These are phyloP conservation scores for Petrophora chlorosata DNA, from an alignment of 2,888 invertebrate genomes.

Conservation along the genomic window DNA sequence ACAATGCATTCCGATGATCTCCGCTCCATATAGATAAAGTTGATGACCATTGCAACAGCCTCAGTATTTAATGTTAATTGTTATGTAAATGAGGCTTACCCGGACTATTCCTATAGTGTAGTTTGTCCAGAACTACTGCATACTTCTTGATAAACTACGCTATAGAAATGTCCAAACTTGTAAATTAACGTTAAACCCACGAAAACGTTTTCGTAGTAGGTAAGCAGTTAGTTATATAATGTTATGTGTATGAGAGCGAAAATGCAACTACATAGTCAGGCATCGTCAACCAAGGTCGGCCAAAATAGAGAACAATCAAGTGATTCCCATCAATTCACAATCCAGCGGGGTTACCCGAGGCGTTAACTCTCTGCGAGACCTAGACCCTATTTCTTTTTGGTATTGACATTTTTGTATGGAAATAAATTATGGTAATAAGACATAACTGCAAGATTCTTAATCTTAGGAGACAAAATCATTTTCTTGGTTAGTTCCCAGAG, in stretches of 20 bases:
- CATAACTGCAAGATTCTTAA: no score
- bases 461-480: no score
- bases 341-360: constrained; percentile 3
- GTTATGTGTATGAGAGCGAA: constrained; percentile 16
- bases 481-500: no score
- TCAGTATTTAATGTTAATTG: constrained; percentile 16
- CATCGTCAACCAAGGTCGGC: constrained; percentile 24
- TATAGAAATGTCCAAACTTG: no score
- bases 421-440: no score
- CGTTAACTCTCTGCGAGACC: constrained; percentile 17
- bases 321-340: constrained; percentile 26
- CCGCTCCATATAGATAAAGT: constrained; percentile 32
- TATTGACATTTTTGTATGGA: no score
- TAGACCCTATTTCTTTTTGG: constrained; percentile 18
- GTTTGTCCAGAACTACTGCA: no score
- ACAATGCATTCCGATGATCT: constrained; percentile 30
- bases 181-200: no score
- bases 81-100: constrained; percentile 4
- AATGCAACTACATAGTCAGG: constrained; percentile 17
- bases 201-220: no score
- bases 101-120: constrained; percentile 4
- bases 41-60: constrained; percentile 20
- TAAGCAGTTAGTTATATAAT: constrained; percentile 11
- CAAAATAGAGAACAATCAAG: constrained; percentile 30
- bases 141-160: no score